These are phyloP conservation scores for Bradysia coprophila DNA, from an alignment of 1,140 invertebrate genomes.

Conservation along the genomic window DNA sequence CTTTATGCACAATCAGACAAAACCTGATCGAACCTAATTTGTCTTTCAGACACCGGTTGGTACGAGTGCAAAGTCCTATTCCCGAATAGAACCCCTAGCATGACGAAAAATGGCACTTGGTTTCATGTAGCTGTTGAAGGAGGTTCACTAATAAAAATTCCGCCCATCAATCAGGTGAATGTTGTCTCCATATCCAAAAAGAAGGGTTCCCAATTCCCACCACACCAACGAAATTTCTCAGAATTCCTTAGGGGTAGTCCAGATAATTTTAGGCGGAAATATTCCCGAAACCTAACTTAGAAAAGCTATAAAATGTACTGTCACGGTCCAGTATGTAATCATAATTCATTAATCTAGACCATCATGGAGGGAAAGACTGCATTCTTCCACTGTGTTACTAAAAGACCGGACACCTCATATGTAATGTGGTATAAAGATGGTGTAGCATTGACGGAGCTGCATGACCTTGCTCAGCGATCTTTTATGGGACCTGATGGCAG, in stretches of 20 bases:
- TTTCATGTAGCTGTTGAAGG: constrained; percentile 68
- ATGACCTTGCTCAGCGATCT: constrained; percentile 41
- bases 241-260: too few relatives aligned
- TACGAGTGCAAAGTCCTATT: constrained; percentile 81
- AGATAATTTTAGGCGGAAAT: too few relatives aligned
- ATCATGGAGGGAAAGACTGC: constrained; percentile 67
- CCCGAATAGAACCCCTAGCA: constrained; percentile 66
- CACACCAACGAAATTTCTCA: too few relatives aligned
- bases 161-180: constrained; percentile 80
- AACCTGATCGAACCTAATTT: too few relatives aligned
- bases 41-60: constrained; percentile 77
- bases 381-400: constrained; percentile 62
- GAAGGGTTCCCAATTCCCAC: too few relatives aligned
- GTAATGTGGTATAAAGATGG: constrained; percentile 55
- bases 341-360: too few relatives aligned
- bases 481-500: constrained; percentile 46
- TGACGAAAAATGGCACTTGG: constrained; percentile 73
- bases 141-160: constrained; percentile 27
- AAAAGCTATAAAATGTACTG: too few relatives aligned
- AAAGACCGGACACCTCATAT: constrained; percentile 34
- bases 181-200: too few relatives aligned
- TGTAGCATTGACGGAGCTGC: constrained; percentile 33
- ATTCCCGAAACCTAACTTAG: too few relatives aligned
- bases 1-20: too few relatives aligned
- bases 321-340: too few relatives aligned